Base-by-base conservation (phyloP, 2,888 invertebrate species). In the Lasius platythorax region DNA sequence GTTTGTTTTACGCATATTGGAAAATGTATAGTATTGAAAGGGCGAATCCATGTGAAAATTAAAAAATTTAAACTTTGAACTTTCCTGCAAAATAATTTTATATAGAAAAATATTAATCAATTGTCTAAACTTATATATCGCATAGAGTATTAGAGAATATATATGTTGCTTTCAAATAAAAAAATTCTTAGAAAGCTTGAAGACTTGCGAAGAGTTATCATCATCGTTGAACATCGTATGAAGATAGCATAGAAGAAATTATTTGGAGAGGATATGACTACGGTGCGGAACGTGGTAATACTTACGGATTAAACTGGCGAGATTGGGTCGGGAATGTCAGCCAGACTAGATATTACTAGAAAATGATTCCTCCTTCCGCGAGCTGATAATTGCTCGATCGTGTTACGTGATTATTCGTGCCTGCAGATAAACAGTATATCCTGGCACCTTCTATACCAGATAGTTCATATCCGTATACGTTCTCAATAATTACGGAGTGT, bases 311-410 rank as follows among this genome's bases (percentile, higher is more conserved):
- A 53, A 53, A 53, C 50, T 70, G 33, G 5, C 18, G 50, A 70
- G 70, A 70, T 70, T 67, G 8, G 15, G 3, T 67, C 33, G 50
- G 70, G 8, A n/a, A 70, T 53, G 50, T 33, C n/a, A 78, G 73
- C 73, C 63, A 81, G 46, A 61, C 72, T 75, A 72, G 63, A 70
- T 85, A 83, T 83, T 84, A 81, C 83, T 28, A 61, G 43, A 87
- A 88, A 86, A 86, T 74, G 83, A 46, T 76, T 79, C 1, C 23
- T 53, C 56, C 79, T 83, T 84, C 72, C 75, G 61, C 40, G 70
- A 79, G 33, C 50, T 30, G 72, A 84, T 85, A 87, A 86, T 87
- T 83, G 70, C 66, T 75, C 56, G 67, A 68, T 81, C 83, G 79
- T 67, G 79, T 56, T 73, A 66, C 64, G 50, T 9, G 53, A 72